phyloP scores from a whole-genome alignment of 1,140 invertebrate genomes.

The Maconellicoccus hirsutus region DNA sequence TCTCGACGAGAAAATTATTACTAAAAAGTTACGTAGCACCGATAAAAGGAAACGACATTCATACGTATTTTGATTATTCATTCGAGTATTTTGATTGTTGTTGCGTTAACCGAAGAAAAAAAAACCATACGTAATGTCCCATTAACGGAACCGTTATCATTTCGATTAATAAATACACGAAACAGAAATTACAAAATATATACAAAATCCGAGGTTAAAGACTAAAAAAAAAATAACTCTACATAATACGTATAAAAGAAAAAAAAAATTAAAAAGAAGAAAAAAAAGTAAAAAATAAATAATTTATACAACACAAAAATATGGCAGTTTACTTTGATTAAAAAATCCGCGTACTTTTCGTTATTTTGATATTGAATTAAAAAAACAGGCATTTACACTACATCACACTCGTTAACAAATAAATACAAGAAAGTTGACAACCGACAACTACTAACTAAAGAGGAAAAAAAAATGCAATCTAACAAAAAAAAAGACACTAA shows the following conservation, averaged over 20 bases:
- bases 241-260: conserved; percentile 3
- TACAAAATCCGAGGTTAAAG: too few relatives aligned
- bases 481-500: conserved; percentile 4
- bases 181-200: too few relatives aligned
- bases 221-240: conserved; percentile 13
- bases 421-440: conserved; percentile 11
- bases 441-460: conserved; percentile 7
- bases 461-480: conserved; percentile 8
- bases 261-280: not conserved
- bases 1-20: too few relatives aligned
- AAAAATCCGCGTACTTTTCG: not conserved
- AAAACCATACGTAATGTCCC: too few relatives aligned
- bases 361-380: conserved; percentile 1
- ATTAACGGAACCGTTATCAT: too few relatives aligned
- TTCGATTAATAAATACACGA: too few relatives aligned
- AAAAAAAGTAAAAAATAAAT: not conserved
- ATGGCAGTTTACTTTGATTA: conserved; percentile 8
- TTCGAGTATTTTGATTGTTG: too few relatives aligned
- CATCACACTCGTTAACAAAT: conserved; percentile 11
- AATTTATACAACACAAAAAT: conserved; percentile 12
- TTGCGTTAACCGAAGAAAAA: too few relatives aligned
- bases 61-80: too few relatives aligned
- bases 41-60: too few relatives aligned
- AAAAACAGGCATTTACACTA: conserved; percentile 3
- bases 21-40: too few relatives aligned